Evolutionary conservation across 2,113 vertebrate species (phyloP).

Genomic region (Syngnathus typhle): DNA sequence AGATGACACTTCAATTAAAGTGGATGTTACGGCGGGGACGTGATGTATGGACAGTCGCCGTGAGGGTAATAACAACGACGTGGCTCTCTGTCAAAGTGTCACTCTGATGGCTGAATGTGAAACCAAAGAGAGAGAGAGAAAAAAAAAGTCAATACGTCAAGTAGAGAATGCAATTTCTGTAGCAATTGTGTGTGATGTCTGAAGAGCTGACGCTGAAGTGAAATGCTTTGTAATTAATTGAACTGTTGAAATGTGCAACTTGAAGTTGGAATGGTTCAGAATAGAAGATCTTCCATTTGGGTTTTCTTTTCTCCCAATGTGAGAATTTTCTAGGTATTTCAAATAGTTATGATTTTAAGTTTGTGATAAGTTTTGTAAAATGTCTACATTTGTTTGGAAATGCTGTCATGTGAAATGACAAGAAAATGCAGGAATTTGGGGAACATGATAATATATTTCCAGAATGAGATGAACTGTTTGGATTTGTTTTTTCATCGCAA

Average conservation of each 20-base stretch:
- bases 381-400: no score
- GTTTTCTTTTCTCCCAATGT: no score
- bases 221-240: background rate
- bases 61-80: slow-evolving; percentile 1
- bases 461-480: background rate
- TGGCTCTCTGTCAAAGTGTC: background rate
- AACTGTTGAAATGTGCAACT: background rate
- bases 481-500: no score
- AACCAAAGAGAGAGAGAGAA: background rate
- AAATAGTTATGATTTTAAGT: no score
- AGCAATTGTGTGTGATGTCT: background rate
- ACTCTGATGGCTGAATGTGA: background rate
- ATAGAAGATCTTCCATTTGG: background rate
- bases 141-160: slow-evolving; percentile 1
- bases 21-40: background rate
- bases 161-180: background rate
- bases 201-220: background rate
- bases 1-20: background rate
- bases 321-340: no score
- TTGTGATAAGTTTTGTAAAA: no score
- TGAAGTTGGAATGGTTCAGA: background rate
- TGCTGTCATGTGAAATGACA: no score
- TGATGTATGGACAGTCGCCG: slow-evolving; percentile 1
- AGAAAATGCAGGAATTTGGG: no score
- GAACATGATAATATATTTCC: no score